phyloP scores from a whole-genome alignment of 2,797 vertebrate species.

The Spondyliosoma cantharus region DNA sequence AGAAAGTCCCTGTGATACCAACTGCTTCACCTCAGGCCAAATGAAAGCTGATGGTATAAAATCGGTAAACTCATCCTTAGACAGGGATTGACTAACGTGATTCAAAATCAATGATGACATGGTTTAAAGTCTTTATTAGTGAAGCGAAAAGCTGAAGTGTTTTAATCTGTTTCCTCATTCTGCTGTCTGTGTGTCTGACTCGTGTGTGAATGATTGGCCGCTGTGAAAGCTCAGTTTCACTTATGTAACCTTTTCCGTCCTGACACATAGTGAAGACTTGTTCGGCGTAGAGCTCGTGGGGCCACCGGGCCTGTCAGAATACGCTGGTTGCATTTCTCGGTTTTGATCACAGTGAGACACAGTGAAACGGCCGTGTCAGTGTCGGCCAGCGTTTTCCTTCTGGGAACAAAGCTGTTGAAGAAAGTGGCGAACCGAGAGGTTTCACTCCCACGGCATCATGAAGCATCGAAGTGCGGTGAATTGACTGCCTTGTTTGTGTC shows the following conservation, averaged over 20 bases:
- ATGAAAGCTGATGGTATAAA: conserved; percentile 6
- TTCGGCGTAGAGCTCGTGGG: neutral
- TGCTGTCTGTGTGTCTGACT: neutral
- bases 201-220: neutral
- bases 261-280: neutral
- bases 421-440: conserved; percentile 38
- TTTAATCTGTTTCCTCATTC: neutral
- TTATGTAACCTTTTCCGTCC: conserved; percentile 36
- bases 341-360: conserved; percentile 62
- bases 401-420: conserved; percentile 52
- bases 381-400: conserved; percentile 15
- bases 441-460: conserved; percentile 23
- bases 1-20: conserved; percentile 48
- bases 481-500: neutral
- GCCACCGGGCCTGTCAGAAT: conserved; percentile 7
- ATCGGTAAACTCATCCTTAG: neutral
- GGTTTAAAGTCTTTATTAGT: neutral
- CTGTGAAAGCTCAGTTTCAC: conserved; percentile 55
- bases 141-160: neutral
- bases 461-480: conserved; percentile 13
- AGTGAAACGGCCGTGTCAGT: conserved; percentile 43
- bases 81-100: neutral
- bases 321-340: conserved; percentile 67
- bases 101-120: no score
- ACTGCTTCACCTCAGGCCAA: neutral